phyloP scores from a whole-genome alignment of 2,113 vertebrate genomes.

The Corythaeola cristata region DNA sequence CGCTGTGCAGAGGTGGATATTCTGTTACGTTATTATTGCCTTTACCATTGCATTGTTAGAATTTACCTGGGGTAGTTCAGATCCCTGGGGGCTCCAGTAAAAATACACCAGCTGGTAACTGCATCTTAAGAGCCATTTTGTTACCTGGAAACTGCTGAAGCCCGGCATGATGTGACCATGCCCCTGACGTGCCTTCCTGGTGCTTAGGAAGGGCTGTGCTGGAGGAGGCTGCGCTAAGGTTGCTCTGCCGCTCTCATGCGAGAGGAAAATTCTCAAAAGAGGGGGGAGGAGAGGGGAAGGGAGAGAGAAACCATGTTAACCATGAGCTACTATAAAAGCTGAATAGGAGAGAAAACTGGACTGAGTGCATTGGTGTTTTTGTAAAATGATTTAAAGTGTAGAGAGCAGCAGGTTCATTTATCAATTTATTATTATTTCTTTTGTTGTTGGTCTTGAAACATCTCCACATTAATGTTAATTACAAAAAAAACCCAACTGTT shows the following conservation, averaged over 20 bases:
- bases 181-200: fast-evolving
- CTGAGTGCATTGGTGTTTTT: fast-evolving
- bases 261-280: background rate
- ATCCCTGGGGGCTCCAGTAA: background rate
- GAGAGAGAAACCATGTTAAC: background rate
- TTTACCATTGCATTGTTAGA: background rate
- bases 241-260: background rate
- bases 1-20: background rate
- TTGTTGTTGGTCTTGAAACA: background rate
- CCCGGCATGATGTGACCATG: fast-evolving
- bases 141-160: background rate
- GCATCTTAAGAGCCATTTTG: background rate
- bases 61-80: background rate
- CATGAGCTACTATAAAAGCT: fast-evolving
- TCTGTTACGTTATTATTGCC: background rate
- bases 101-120: background rate
- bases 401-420: background rate
- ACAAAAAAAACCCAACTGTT: background rate
- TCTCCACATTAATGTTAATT: background rate
- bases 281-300: background rate
- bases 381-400: background rate
- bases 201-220: background rate
- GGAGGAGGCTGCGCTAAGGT: background rate
- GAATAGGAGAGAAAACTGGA: background rate
- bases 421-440: background rate